Evolutionary conservation across 2,113 vertebrate species (phyloP), one percentile per base, ranked within the genome.

Genomic region (Rhineura floridana): DNA sequence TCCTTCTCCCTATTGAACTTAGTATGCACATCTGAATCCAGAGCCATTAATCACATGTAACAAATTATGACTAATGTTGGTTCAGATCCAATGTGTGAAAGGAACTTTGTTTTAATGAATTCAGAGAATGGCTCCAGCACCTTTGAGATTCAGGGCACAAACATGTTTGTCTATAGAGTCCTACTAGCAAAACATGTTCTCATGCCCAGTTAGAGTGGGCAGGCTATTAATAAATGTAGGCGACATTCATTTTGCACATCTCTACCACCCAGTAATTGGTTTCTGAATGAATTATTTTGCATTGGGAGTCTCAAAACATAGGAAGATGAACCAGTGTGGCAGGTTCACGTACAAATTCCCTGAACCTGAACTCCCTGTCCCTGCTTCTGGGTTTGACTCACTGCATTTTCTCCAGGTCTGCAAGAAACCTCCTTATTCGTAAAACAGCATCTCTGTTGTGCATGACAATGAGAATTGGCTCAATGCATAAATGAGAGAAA

Each of bases 241-340:
- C 89, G 79, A 0, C 13, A 72, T 91, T 82, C 91, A 39, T 87
- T 39, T 85, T 85, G 19, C 11, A 17, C 7, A 67, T 91, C 88
- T 85, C 62, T 42, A 84, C 75, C 15, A 79, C 70, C 36, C n/a
- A 42, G 17, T 72, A 72, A 72, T 72, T 46, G 2, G 0, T 69
- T 78, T 91, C n/a, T 12, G 25, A 90, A 52, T 78, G 44, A 52
- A 30, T 69, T 46, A 52, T 33, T 23, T 87, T 86, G 90, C 90
- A 63, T 6, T 78, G 81, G 3, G 6, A 39, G 52, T 81, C 28
- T 90, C 42, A 19, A 87, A 59, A 79, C 62, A 33, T 12, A 67
- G 0, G 62, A 9, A 46, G 19, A 25, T 36, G 23, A 86, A 44
- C 63, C 36, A 87, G 88, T 10, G 1, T 9, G 23, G 69, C 65